A percentile compares a stretch with the other conserved stretches of the same genome.
phyloP scores from a whole-genome alignment of 2,888 invertebrate species.

The Silvanus unidentatus region DNA sequence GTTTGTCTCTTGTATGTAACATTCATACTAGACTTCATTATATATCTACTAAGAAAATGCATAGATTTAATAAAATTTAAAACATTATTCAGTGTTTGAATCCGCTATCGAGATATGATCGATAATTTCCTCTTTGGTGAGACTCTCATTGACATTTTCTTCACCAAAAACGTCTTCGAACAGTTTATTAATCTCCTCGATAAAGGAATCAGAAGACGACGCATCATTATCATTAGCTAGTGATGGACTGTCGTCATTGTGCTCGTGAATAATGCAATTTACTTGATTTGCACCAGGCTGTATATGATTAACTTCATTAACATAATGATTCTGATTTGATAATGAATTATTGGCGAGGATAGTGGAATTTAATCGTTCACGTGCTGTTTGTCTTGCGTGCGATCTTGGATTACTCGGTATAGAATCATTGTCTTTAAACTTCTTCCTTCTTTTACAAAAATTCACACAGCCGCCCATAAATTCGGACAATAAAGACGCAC shows the following conservation, averaged over 20 bases:
- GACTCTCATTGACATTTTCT: slow-evolving; percentile 14
- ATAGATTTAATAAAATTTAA: slow-evolving; percentile 43
- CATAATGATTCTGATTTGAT: slow-evolving; percentile 6
- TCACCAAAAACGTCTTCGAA: slow-evolving; percentile 34
- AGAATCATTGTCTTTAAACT: slow-evolving; percentile 18
- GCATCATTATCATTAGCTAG: slow-evolving; percentile 6
- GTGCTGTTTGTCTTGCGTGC: slow-evolving; percentile 32
- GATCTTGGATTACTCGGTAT: slow-evolving; percentile 39
- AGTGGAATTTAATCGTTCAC: slow-evolving; percentile 28
- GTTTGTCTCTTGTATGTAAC: slow-evolving; percentile 45
- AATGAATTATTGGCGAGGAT: slow-evolving; percentile 8
- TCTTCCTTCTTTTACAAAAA: slow-evolving; percentile 46
- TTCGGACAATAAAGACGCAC: slow-evolving; percentile 60
- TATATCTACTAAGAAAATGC: slow-evolving; percentile 42
- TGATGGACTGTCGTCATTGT: slow-evolving; percentile 1
- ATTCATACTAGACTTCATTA: slow-evolving; percentile 41
- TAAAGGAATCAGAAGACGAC: slow-evolving; percentile 16
- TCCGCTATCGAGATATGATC: neutral
- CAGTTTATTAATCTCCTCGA: slow-evolving; percentile 30
- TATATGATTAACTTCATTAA: slow-evolving; percentile 9
- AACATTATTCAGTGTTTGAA: slow-evolving; percentile 14
- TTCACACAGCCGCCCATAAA: slow-evolving; percentile 64
- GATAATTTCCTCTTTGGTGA: slow-evolving; percentile 4
- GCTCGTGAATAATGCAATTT: slow-evolving; percentile 12
- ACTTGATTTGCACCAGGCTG: slow-evolving; percentile 2